Evolutionary conservation across 2,113 vertebrate species (phyloP).

Genomic region (Xenus cinereus): DNA sequence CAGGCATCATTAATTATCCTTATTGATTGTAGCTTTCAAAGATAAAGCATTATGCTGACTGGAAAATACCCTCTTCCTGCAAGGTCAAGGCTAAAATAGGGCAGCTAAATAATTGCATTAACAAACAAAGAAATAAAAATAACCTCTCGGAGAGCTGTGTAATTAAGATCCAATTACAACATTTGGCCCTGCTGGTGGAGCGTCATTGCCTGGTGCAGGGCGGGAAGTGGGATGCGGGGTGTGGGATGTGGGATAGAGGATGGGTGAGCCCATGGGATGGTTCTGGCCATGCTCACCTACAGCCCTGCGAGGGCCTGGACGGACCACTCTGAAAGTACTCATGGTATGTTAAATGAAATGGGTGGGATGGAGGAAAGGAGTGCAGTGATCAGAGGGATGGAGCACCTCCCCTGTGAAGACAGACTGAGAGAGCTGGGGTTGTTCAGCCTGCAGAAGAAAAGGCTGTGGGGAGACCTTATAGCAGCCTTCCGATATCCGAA

Average conservation of each 20-base stretch:
- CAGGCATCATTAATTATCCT: constrained; percentile 99
- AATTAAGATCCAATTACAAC: constrained; percentile 82
- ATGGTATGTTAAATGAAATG: constrained; percentile 66
- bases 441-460: too few relatives aligned
- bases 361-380: constrained; percentile 46
- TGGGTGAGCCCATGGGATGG: background rate
- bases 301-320: constrained; percentile 13
- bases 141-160: constrained; percentile 77
- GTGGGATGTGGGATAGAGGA: constrained; percentile 1
- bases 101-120: constrained; percentile 88
- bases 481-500: too few relatives aligned
- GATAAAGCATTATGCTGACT: constrained; percentile 99
- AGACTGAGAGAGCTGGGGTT: too few relatives aligned
- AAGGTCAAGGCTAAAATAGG: constrained; percentile 97
- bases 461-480: too few relatives aligned
- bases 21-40: constrained; percentile 99
- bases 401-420: too few relatives aligned
- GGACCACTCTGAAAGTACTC: constrained; percentile 60
- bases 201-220: constrained; percentile 13
- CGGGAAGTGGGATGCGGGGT: background rate
- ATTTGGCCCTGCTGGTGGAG: constrained; percentile 72
- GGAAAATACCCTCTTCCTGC: constrained; percentile 94
- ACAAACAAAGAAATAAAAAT: constrained; percentile 87
- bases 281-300: constrained; percentile 28
- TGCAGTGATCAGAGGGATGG: background rate